Evolutionary conservation across 2,888 invertebrate species (phyloP), one percentile per base, ranked within the genome.

Genomic region (Allacma fusca): DNA sequence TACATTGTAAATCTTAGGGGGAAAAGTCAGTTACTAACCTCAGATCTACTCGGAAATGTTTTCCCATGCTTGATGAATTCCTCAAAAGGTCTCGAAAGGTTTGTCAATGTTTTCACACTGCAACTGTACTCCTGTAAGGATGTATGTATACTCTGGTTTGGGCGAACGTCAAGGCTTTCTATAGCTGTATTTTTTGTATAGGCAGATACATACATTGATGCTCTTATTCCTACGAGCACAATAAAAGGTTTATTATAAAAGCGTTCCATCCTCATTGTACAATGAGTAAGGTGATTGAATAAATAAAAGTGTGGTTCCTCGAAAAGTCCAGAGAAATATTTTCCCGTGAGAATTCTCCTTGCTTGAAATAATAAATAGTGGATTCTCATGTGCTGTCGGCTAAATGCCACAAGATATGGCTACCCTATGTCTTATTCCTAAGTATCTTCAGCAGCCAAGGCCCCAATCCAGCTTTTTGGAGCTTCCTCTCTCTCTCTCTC

Each of bases 281-380:
- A 50, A 50, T 50, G 50, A 50, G 50, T 50, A 50, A 50, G 50
- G 50, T 50, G 50, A 50, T 50, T 50, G 50, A 50, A 50, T 50
- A 50, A 50, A 50, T 50, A 50, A 50, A 50, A 50, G 50, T 50
- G 50, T 50, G 50, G 50, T 50, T 50, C 50, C 50, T 50, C 50
- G 7, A 50, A 50, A 50, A 50, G 50, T n/a, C 50, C 50, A 16
- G 50, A 19, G 50, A 50, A 16, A n/a, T 50, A 50, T 50, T 50
- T 50, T 50, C 50, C 50, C 50, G 50, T 50, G 50, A 50, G 50
- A 50, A 50, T 50, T 50, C 50, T 50, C 50, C 16, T 50, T 50
- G 50, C 19, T 50, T 50, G 19, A 50, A 50, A 50, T 50, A 50
- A 50, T 50, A 50, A 50, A 50, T 50, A 50, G 50, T 50, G 50